Percentiles rank a stretch among this genome's conserved stretches.
phyloP scores from a whole-genome alignment of 2,797 vertebrate species.

The Champsocephalus esox region DNA sequence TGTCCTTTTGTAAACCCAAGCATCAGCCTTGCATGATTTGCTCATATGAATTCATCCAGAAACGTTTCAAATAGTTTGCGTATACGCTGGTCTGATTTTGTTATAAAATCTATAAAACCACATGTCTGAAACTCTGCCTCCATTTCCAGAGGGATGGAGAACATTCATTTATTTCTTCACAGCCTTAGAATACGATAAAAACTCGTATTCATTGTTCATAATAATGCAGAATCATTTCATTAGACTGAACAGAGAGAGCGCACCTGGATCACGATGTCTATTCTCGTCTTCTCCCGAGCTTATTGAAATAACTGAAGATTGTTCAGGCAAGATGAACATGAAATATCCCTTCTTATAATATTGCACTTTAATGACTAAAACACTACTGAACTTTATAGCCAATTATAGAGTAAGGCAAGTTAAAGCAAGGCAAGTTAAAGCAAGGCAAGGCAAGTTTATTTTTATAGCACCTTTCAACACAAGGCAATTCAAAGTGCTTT shows the following conservation, averaged over 20 bases:
- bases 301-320: conserved; percentile 24
- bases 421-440: too few relatives aligned
- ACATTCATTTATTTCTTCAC: conserved; percentile 35
- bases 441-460: too few relatives aligned
- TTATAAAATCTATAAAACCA: conserved; percentile 1
- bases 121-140: conserved; percentile 13
- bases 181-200: conserved; percentile 26
- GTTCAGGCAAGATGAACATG: conserved; percentile 12
- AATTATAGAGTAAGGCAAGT: background rate
- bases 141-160: conserved; percentile 18
- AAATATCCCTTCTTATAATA: conserved; percentile 28
- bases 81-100: background rate
- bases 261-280: conserved; percentile 20
- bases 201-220: conserved; percentile 39
- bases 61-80: conserved; percentile 1
- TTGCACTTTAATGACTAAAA: background rate
- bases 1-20: background rate
- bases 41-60: background rate
- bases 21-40: background rate
- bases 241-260: conserved; percentile 18
- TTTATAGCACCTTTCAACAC: too few relatives aligned
- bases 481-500: too few relatives aligned
- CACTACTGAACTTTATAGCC: conserved; percentile 16
- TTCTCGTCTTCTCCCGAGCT: conserved; percentile 17
- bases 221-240: conserved; percentile 42